phyloP scores from a whole-genome alignment of 2,113 vertebrate genomes.

The Callithrix jacchus region DNA sequence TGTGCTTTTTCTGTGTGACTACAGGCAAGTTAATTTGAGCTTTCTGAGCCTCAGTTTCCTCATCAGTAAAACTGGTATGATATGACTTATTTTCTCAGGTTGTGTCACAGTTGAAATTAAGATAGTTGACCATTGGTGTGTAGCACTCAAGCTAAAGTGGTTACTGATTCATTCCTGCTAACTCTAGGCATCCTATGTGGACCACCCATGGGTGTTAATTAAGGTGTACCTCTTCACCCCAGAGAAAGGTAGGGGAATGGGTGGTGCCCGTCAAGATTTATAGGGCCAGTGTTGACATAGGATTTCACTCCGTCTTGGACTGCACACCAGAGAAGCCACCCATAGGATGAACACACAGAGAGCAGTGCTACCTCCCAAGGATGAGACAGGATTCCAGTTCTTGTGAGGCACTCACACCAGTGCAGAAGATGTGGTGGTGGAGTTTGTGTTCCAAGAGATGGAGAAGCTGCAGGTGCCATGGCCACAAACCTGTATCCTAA shows the following conservation, averaged over 20 bases:
- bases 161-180: not conserved
- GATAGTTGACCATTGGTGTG: not conserved
- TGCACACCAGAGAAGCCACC: not conserved
- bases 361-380: not conserved
- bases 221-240: not conserved
- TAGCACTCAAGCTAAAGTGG: not conserved
- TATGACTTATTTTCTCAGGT: not conserved
- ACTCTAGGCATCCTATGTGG: not conserved
- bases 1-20: not conserved
- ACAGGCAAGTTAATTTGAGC: not conserved
- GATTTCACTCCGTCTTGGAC: not conserved
- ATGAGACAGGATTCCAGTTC: not conserved
- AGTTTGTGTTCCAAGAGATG: constrained; percentile 88
- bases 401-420: constrained; percentile 78
- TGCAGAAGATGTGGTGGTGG: constrained; percentile 87
- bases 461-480: constrained; percentile 89
- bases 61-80: not conserved
- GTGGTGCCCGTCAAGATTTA: not conserved
- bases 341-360: rapidly evolving
- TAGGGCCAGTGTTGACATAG: not conserved
- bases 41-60: not conserved
- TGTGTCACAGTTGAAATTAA: not conserved
- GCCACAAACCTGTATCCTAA: constrained; percentile 85
- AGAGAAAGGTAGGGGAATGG: not conserved
- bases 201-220: not conserved